phyloP scores from a whole-genome alignment of 2,113 vertebrate genomes.

The Varanus salvator region DNA sequence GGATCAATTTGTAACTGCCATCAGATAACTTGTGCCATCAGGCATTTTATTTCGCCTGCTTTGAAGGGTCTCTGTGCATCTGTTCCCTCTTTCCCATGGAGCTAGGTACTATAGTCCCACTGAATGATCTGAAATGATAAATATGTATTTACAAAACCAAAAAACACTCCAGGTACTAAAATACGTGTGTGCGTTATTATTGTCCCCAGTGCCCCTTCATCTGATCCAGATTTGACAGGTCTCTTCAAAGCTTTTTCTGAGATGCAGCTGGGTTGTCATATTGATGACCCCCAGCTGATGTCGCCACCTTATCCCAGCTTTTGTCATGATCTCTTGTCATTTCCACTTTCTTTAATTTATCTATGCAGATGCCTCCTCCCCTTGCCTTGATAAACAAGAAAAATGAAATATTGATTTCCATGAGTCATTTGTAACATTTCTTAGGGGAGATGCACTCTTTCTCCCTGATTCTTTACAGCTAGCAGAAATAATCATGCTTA shows the following conservation, averaged over 20 bases:
- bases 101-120: not conserved
- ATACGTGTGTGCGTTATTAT: not conserved
- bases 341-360: constrained; percentile 46
- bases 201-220: not conserved
- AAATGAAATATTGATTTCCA: constrained; percentile 42
- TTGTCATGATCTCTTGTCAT: constrained; percentile 5
- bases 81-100: not conserved
- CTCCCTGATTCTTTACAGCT: not conserved
- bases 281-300: not conserved
- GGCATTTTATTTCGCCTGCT: not conserved
- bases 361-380: not conserved
- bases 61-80: not conserved
- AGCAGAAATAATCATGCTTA: not conserved
- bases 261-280: not conserved
- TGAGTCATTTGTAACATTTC: fast-evolving
- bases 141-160: not conserved
- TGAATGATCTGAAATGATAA: not conserved
- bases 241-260: not conserved
- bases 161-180: not conserved
- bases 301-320: fast-evolving
- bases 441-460: fast-evolving
- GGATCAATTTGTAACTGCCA: not conserved
- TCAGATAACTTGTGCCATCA: not conserved
- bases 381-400: not conserved
- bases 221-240: not conserved